Evolutionary conservation across 64 coral and sea anemone genomes (phyloP).

Genomic region (Stichodactyla mertensii): DNA sequence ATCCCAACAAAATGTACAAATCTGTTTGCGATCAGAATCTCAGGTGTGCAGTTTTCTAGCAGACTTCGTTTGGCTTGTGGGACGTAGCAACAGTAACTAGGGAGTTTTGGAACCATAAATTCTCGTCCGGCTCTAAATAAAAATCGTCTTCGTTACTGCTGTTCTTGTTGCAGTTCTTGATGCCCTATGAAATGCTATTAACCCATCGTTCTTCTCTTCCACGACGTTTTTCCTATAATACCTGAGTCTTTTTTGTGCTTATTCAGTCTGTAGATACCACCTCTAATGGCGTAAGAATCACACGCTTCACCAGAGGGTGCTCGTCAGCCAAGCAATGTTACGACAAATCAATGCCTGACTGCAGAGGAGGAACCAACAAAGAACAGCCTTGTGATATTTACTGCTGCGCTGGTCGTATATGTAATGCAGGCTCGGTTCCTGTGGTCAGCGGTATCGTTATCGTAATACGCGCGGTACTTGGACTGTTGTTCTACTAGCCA

Average conservation of each 20-base stretch:
- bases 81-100: no score
- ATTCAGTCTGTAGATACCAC: not conserved
- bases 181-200: no score
- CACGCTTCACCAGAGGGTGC: not conserved
- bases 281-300: not conserved
- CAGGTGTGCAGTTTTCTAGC: no score
- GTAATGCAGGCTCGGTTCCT: not conserved
- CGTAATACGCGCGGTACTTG: not conserved
- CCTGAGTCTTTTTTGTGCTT: not conserved
- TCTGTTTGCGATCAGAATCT: no score
- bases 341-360: not conserved
- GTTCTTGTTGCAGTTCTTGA: no score
- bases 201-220: no score
- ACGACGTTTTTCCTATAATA: not conserved
- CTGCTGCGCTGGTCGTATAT: not conserved
- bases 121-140: no score
- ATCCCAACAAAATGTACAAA: no score
- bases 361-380: not conserved
- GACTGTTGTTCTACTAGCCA: not conserved
- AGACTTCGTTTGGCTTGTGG: no score
- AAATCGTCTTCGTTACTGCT: no score
- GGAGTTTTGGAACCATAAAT: no score
- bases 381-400: not conserved
- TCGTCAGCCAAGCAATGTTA: not conserved
- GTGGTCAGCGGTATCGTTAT: slow-evolving; percentile 19